phyloP scores from a whole-genome alignment of 2,888 invertebrate genomes.

The Nysson spinosus region DNA sequence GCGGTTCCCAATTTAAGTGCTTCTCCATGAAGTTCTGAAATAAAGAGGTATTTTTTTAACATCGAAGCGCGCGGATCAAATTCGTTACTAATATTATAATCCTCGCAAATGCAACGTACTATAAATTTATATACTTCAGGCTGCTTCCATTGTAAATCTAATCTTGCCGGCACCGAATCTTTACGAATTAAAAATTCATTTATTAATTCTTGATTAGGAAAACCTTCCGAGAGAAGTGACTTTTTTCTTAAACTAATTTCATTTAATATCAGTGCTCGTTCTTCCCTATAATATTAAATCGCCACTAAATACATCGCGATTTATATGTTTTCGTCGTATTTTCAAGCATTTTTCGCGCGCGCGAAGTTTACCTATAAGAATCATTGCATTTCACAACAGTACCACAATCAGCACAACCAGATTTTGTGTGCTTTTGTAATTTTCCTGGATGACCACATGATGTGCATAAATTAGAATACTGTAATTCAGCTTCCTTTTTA shows the following conservation, averaged over 20 bases:
- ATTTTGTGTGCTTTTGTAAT: conserved; percentile 80
- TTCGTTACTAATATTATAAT: not conserved
- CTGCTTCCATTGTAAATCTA: conserved; percentile 81
- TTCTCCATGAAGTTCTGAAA: conserved; percentile 82
- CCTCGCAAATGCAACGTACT: conserved; percentile 76
- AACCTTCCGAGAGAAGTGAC: conserved; percentile 81
- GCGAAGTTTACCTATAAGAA: conserved; percentile 80
- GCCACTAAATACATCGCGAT: conserved; percentile 3
- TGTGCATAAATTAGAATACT: conserved; percentile 82
- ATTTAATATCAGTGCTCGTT: conserved; percentile 82
- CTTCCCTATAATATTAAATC: conserved; percentile 78
- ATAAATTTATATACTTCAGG: conserved; percentile 86
- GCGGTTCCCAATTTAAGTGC: conserved; percentile 86
- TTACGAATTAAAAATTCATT: conserved; percentile 84
- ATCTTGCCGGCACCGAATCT: conserved; percentile 78
- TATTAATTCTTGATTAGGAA: conserved; percentile 87
- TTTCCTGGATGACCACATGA: conserved; percentile 87
- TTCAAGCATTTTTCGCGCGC: not conserved
- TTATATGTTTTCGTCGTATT: conserved; percentile 5
- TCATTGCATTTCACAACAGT: conserved; percentile 82
- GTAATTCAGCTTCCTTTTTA: conserved; percentile 78
- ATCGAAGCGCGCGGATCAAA: not conserved
- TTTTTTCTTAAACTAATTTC: conserved; percentile 85
- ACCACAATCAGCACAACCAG: conserved; percentile 83
- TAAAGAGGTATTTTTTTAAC: conserved; percentile 19